Base-by-base conservation (phyloP, 1,140 invertebrate genomes). In the Thaumetopoea pityocampa region DNA sequence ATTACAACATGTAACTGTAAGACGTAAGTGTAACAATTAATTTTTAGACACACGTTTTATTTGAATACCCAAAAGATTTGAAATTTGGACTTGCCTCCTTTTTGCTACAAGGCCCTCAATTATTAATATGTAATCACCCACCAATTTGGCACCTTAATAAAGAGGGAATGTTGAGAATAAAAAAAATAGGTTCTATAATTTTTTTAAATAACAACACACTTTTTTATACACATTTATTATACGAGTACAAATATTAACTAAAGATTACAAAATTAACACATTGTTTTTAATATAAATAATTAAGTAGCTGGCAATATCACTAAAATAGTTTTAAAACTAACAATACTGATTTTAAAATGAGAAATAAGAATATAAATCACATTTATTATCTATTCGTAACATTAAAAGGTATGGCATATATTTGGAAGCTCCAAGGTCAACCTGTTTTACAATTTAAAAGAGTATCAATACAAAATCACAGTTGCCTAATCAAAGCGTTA, bases 281-380 rank as follows among this genome's bases (percentile, higher is more conserved):
- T 35, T 51, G 38, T 35, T 46, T 9, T 51, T 52, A 60, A 27
- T 8, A 51, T 36, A 66, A 51, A 44, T 55, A 37, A 52, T 42
- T 36, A 51, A 50, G 49, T 62, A 67, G 63, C 63, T 73, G 67
- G 69, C 68, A 70, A 78, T 56, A 69, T 53, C 28, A 26, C 57
- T 51, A 42, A 34, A 29, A 11, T 12, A 34, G 17, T 18, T 14
- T 40, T 35, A 47, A 51, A 42, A 34, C 41, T 54, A 62, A 53
- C 26, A 65, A 69, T 66, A 64, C 57, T 66, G 60, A n/a, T 49
- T 55, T 42, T 36, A 52, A 64, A 70, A 72, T 67, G 58, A 48
- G 64, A 55, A 52, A 52, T 29, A 27, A 22, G 42, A 44, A 44
- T 28, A 37, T 18, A 18, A 43, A 27, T 45, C 37, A 44, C 33